Evolutionary conservation across 2,797 vertebrate species (phyloP).

Genomic region (Acipenser ruthenus): DNA sequence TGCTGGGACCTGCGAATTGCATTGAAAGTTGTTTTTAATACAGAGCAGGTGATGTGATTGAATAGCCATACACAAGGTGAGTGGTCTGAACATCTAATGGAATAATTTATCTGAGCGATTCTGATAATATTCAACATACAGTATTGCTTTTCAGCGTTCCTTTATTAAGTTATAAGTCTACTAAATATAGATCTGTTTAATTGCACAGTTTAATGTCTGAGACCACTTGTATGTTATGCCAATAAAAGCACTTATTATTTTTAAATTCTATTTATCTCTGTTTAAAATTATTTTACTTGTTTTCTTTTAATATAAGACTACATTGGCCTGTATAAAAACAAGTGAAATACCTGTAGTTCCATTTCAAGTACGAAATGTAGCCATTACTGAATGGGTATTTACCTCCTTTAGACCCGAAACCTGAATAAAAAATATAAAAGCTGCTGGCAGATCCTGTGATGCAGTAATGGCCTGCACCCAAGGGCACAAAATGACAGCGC

Average conservation of each 20-base stretch:
- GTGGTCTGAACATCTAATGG: slow-evolving; percentile 55
- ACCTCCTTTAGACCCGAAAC: too few relatives aligned
- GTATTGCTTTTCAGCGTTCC: slow-evolving; percentile 43
- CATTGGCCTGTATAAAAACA: too few relatives aligned
- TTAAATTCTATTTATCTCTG: too few relatives aligned
- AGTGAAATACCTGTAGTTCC: too few relatives aligned
- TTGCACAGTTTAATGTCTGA: slow-evolving; percentile 19
- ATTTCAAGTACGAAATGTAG: too few relatives aligned
- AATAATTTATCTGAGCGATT: slow-evolving; percentile 33
- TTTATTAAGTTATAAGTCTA: slow-evolving; percentile 24
- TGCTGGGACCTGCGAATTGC: slow-evolving; percentile 57
- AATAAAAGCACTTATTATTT: slow-evolving; percentile 2
- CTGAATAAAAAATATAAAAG: too few relatives aligned
- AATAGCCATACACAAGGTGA: slow-evolving; percentile 62
- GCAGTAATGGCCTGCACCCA: too few relatives aligned
- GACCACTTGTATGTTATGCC: slow-evolving; percentile 8
- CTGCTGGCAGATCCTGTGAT: too few relatives aligned
- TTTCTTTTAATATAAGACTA: too few relatives aligned
- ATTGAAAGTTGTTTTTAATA: slow-evolving; percentile 60
- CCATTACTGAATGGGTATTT: too few relatives aligned
- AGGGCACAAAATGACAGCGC: too few relatives aligned
- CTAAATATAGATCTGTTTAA: slow-evolving; percentile 24
- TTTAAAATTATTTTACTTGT: neutral
- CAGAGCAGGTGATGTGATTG: slow-evolving; percentile 63
- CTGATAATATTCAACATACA: slow-evolving; percentile 41